Evolutionary conservation across 2,797 vertebrate genomes (phyloP).

Genomic region (Thripadectes ignobilis): DNA sequence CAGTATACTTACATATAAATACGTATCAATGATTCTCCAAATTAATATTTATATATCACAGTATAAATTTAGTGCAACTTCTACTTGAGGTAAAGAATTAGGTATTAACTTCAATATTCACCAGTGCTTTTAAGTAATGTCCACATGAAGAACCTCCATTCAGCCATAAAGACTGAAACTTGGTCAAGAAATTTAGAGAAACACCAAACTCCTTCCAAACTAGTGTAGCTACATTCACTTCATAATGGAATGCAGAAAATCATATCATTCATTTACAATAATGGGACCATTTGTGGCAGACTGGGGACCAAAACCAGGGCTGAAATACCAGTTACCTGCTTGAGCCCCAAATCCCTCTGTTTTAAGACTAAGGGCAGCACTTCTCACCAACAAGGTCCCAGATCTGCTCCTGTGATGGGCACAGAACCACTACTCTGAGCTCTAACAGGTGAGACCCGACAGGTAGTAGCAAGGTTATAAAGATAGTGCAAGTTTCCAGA

Average conservation of each 20-base stretch:
- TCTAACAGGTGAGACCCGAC: background rate
- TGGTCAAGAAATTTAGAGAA: no score
- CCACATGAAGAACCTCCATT: no score
- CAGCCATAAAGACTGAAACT: no score
- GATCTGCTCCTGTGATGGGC: background rate
- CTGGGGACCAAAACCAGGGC: background rate
- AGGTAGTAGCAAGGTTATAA: background rate
- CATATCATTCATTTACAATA: fast-evolving
- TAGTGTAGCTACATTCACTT: no score
- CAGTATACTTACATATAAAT: no score
- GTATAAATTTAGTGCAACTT: no score
- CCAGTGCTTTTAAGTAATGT: no score
- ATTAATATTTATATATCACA: no score
- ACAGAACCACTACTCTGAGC: background rate
- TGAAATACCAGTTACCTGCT: background rate
- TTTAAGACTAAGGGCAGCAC: background rate
- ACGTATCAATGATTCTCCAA: no score
- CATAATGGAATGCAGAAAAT: background rate
- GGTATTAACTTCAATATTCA: no score
- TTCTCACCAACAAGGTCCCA: background rate
- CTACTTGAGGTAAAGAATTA: no score
- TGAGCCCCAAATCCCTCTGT: background rate
- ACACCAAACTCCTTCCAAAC: no score
- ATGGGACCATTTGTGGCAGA: fast-evolving
- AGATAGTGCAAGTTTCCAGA: background rate